Evolutionary conservation across 2,113 vertebrate genomes (phyloP).

Genomic region (Lepus timidus): DNA sequence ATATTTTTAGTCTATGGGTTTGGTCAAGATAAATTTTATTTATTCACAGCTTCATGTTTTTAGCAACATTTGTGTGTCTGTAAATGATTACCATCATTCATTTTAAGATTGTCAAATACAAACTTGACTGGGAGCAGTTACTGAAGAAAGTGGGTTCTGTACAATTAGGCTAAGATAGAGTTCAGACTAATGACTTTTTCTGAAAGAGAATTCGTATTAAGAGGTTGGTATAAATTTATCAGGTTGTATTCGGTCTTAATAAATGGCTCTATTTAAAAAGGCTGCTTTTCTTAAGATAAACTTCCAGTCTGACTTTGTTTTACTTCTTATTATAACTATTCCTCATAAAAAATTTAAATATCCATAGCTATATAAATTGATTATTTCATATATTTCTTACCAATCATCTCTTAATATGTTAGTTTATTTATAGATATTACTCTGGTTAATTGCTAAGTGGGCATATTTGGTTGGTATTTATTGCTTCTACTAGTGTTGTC

Average conservation of each 20-base stretch:
- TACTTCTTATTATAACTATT: background rate
- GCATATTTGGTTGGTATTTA: background rate
- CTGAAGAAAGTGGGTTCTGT: background rate
- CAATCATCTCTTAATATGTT: background rate
- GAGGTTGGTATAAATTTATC: background rate
- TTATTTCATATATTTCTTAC: conserved; percentile 37
- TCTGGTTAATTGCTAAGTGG: conserved; percentile 8
- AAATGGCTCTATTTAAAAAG: conserved; percentile 30
- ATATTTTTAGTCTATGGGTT: background rate
- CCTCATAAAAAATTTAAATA: conserved; percentile 38
- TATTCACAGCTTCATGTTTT: background rate
- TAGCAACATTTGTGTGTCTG: background rate
- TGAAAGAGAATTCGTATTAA: conserved; percentile 26
- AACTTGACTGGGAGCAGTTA: background rate
- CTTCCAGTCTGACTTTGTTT: background rate
- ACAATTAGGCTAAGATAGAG: background rate
- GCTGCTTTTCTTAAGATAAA: conserved; percentile 25
- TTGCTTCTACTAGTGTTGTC: background rate
- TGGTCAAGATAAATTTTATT: conserved; percentile 10
- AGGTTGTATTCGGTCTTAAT: background rate
- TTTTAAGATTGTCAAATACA: conserved; percentile 40
- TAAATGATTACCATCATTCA: background rate
- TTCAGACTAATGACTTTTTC: conserved; percentile 55
- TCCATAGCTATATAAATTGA: background rate
- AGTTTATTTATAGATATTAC: conserved; percentile 3